Base-by-base conservation (phyloP, 2,888 invertebrate genomes). In the Bibio marci region DNA sequence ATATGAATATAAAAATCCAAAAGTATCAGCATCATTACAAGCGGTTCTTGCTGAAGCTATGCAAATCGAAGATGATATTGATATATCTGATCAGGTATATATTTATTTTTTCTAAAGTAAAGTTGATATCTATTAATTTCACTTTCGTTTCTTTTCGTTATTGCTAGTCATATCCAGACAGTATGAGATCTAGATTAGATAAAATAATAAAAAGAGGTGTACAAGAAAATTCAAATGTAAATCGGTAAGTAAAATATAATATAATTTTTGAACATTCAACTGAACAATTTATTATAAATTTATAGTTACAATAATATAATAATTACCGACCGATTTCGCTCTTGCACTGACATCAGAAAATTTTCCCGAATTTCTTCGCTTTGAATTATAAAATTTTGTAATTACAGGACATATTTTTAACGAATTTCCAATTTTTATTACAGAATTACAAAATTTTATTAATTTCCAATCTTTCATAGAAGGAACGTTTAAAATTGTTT, bases 1-100 rank as follows among this genome's bases (percentile, higher is more conserved):
- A 3, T 61, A 61, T 41, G 62, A 62, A 46, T 63, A 62, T 43
- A 56, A 56, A 28, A 54, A 57, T 22, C 62, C 62, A 31, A 62
- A 59, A 43, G 59, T 62, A 1, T 62, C 63, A 2, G 58, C 63
- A 12, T 60, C 62, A 1, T 39, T 62, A 19, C 61, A 63, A 43
- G 63, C 63, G 1, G 62, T 62, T 5, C 47, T 62, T 2, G 62
- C 61, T 1, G 62, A 63, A 43, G 63, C 63, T 4, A 61, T 62
- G 61, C 56, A 59, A 42, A 56, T 62, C 0, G 60, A 62, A 30
- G 62, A 61, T 37, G 62, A 63, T 41, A 59, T 62, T 35, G 62
- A 63, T 38, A 62, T 62, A 30, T 55, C 56, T 0, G 62, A 61
- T 15, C 41, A 44, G 36, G 43, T 41, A 30, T 36, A 33, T 30